Base-by-base conservation (phyloP, 2,888 invertebrate species). In the Polydrusus pterygomalis region DNA sequence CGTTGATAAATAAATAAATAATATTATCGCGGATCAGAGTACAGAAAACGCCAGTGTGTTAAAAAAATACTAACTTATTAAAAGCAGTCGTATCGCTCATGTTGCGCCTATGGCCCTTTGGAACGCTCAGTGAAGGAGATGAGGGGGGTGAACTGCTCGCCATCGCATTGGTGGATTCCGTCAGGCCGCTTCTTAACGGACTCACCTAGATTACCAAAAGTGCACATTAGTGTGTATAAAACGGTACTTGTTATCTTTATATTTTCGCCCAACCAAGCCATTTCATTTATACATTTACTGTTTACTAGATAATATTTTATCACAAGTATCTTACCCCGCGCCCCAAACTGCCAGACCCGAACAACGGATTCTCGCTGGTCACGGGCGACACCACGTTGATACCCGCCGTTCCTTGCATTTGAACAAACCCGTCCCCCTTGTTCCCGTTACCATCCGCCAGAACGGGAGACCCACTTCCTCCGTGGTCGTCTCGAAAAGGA, bases 21-120 rank as follows among this genome's bases (percentile, higher is more conserved):
- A n/a, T n/a, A n/a, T n/a, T n/a, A n/a, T n/a, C n/a, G n/a, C n/a
- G n/a, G n/a, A n/a, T n/a, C n/a, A n/a, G n/a, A n/a, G n/a, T n/a
- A n/a, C n/a, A n/a, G n/a, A n/a, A n/a, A n/a, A n/a, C n/a, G n/a
- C n/a, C n/a, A n/a, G n/a, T n/a, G n/a, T n/a, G n/a, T n/a, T n/a
- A n/a, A n/a, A 43, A 43, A 2, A 11, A 43, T 13, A 43, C 90
- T 88, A 88, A 94, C 94, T 94, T 94, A 85, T 93, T 93, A 84
- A 94, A 94, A 80, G 94, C 94, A 70, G 94, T 93, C 1, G 95
- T 95, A 84, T 96, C 96, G 84, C 95, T 95, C 87, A 94, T 94
- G 86, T 95, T 95, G 73, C 96, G 90, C 69, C 95, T 89, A 85
- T 96, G 95, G 8, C 92, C 91, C 79, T 88, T 89, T 1, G 89